Percentiles rank a stretch among this genome's conserved stretches.
These are phyloP conservation scores for Melinaea marsaeus DNA, from an alignment of 2,888 invertebrate species.

Conservation along the genomic window DNA sequence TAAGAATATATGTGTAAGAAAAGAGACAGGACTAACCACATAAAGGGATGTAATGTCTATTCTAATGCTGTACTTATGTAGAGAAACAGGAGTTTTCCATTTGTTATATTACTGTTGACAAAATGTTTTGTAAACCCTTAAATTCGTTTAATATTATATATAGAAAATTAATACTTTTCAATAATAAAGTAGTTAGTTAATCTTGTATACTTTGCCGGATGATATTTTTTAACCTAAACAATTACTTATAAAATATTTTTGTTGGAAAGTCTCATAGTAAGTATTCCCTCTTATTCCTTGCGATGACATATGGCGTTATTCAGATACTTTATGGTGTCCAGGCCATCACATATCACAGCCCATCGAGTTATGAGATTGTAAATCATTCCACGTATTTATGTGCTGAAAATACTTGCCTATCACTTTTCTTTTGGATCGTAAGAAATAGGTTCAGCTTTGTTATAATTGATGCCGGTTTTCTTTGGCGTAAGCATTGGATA, in stretches of 20 bases:
- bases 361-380: constrained; percentile 30
- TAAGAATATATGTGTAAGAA: constrained; percentile 2
- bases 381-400: constrained; percentile 24
- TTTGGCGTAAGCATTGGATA: neutral
- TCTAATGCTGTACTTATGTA: constrained; percentile 9
- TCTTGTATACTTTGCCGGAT: too few species aligned
- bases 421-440: constrained; percentile 9
- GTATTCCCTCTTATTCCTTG: constrained; percentile 21
- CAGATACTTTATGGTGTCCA: constrained; percentile 28
- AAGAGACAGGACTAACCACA: neutral
- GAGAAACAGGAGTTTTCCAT: constrained; percentile 11
- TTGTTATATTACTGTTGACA: constrained; percentile 10
- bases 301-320: constrained; percentile 29
- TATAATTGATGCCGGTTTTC: constrained; percentile 9
- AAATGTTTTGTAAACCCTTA: neutral
- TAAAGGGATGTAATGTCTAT: constrained; percentile 9
- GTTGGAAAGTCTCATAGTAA: constrained; percentile 6
- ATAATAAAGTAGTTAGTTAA: neutral
- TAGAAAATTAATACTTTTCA: neutral
- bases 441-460: constrained; percentile 4
- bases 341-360: constrained; percentile 28
- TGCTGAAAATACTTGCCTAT: constrained; percentile 24
- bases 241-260: neutral
- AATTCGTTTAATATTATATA: neutral
- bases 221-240: too few species aligned